Evolutionary conservation across 2,888 invertebrate species (phyloP), one percentile per base, ranked within the genome.

Genomic region (Thymelicus lineola): DNA sequence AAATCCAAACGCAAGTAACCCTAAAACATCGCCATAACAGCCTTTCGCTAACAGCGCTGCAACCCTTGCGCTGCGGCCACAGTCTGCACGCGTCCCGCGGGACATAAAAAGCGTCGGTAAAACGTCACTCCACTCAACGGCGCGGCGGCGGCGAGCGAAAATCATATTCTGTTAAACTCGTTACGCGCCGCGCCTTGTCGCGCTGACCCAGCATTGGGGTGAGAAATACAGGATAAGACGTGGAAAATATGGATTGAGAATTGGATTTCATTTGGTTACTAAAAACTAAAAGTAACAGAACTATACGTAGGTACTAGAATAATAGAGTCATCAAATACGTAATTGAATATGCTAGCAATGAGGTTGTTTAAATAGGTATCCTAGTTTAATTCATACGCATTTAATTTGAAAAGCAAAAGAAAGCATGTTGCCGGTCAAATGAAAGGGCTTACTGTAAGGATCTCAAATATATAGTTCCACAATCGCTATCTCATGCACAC

Each of bases 111-210:
- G 87, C 86, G 90, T 82, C 88, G 88, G 86, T 90, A 89, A 93
- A 92, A 91, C 86, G 91, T 88, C 86, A 86, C 91, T 87, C 89
- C 85, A n/a, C 53, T n/a, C 17, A n/a, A 6, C 53, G 20, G 53
- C 53, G 48, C 15, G 7, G 38, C 87, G 79, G 73, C 81, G 82
- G 81, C 80, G 76, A 75, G 87, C 79, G 86, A 84, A 91, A 93
- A 93, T 93, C 93, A 93, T 93, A 93, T 93, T 93, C 90, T 91
- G 91, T 88, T 93, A 93, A 93, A 91, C 88, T 93, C 88, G 93
- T 93, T 93, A 93, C 81, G 87, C 88, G 91, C 86, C 90, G 87
- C 87, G 90, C 85, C 89, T 88, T 85, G 86, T 87, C 84, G 87
- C 83, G 93, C 93, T 93, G 93, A 93, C 93, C 92, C 82, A 84